Conservation (phyloP, 2,113 vertebrate species). For the Clupea harengus region DNA sequence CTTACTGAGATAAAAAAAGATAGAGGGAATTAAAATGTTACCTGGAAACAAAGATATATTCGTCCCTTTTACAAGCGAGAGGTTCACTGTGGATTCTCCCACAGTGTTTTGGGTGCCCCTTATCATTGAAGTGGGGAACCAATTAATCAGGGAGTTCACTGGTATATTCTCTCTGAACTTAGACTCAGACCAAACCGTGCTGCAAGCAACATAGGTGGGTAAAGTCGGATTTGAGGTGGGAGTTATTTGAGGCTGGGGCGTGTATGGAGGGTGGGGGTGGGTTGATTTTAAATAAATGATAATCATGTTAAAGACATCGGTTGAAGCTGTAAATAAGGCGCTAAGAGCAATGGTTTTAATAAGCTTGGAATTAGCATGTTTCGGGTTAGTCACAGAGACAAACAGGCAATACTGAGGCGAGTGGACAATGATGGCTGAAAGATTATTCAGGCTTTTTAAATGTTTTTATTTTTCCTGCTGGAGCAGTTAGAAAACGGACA, state of each 20-base stretch:
- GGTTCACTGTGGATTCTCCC: background rate
- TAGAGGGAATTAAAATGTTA: background rate
- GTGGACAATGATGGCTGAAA: constrained; percentile 1
- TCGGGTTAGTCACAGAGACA: background rate
- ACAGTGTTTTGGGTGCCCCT: background rate
- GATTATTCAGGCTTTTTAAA: constrained; percentile 5
- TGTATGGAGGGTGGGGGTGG: background rate
- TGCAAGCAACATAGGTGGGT: background rate
- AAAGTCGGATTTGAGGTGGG: background rate
- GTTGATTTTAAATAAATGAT: background rate
- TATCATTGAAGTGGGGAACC: background rate
- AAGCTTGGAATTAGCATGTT: constrained; percentile 1
- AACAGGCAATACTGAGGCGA: constrained; percentile 11
- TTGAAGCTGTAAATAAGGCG: background rate
- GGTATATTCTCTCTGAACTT: background rate
- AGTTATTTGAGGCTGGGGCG: background rate
- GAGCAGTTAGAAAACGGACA: background rate
- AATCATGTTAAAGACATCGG: background rate
- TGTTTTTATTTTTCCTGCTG: constrained; percentile 17
- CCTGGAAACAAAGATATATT: background rate
- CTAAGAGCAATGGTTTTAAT: constrained; percentile 3
- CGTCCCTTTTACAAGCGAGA: background rate
- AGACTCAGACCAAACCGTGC: background rate
- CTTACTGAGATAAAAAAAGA: background rate
- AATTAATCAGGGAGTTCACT: background rate